Evolutionary conservation across 2,797 vertebrate genomes (phyloP), one percentile per base, ranked within the genome.

Genomic region (Catostomus latipinnis): DNA sequence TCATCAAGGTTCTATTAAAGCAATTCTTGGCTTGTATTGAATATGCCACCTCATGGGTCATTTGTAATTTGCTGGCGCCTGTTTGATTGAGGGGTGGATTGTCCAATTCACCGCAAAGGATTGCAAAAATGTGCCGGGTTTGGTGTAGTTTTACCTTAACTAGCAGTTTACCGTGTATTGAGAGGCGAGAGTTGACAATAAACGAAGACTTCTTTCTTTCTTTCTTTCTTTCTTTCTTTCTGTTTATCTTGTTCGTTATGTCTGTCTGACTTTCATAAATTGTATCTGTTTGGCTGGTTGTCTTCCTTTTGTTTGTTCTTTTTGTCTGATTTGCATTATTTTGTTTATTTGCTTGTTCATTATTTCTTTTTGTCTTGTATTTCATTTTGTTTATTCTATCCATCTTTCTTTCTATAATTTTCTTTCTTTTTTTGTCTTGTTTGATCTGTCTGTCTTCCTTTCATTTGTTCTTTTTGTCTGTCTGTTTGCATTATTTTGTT

Each of bases 1-100:
- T 60, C 61, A 74, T 54, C 49, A 62, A 43, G 62, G 10, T 45
- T 62, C 45, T 14, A 49, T 81, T 75, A 12, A 62, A 56, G 56
- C 56, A 48, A 61, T 10, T 58, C 13, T 62, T 14, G 8, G 34
- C 7, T 45, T 46, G 43, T 12, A 0, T 34, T 68, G 16, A 14
- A 49, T 57, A 10, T 62, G 6, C 1, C n/a, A 22, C 18, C 45
- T 10, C n/a, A 4, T 16, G 11, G 2, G 48, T 54, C 7, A 54
- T 71, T 45, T 46, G 2, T 67, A 11, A 14, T 76, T 8, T 53
- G 43, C 1, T 9, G 4, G 61, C 1, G 2, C 7, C 67, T 58
- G 10, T 57, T 76, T 68, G 63, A 68, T 68, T 76, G 63, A 58
- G 12, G 49, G 63, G 6, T 58, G 43, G 11, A 76, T 57, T 5